Evolutionary conservation across 2,888 invertebrate genomes (phyloP).

Genomic region (Lissonota sp.): DNA sequence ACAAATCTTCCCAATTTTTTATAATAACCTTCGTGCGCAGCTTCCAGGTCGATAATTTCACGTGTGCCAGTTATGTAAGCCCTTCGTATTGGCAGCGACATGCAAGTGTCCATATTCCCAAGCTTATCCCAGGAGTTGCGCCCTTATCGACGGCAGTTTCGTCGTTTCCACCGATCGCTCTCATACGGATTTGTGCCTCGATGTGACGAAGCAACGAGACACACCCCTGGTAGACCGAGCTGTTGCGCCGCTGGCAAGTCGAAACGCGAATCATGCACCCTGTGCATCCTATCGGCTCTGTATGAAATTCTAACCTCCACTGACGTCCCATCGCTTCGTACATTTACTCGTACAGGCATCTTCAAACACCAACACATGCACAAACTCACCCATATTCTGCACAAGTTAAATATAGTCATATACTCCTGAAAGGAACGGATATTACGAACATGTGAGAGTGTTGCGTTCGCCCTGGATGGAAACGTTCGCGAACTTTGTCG

Average conservation of each 20-base stretch:
- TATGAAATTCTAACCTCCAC: too few species aligned
- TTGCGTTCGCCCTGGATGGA: slow-evolving; percentile 16
- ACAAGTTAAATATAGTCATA: background rate
- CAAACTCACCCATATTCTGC: too few species aligned
- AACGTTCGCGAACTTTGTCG: slow-evolving; percentile 35
- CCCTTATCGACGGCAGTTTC: background rate
- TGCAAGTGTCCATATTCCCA: background rate
- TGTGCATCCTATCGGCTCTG: background rate
- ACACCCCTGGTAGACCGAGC: slow-evolving; percentile 56
- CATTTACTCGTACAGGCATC: background rate
- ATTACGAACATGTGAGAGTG: slow-evolving; percentile 46
- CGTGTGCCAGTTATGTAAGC: too few species aligned
- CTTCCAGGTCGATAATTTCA: too few species aligned
- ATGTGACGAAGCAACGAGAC: slow-evolving; percentile 3
- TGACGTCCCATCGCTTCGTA: background rate
- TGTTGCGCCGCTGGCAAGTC: slow-evolving; percentile 58
- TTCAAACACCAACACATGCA: too few species aligned
- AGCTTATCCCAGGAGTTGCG: background rate
- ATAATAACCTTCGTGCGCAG: too few species aligned
- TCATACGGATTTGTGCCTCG: slow-evolving; percentile 40
- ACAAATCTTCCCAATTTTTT: too few species aligned
- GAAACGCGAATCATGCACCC: slow-evolving; percentile 60
- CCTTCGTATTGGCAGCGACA: slow-evolving; percentile 2
- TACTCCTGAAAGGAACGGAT: slow-evolving; percentile 6
- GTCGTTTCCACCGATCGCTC: slow-evolving; percentile 22